These are phyloP conservation scores for Acanthosepion lycidas DNA, from an alignment of 2,888 invertebrate genomes.

Conservation along the genomic window DNA sequence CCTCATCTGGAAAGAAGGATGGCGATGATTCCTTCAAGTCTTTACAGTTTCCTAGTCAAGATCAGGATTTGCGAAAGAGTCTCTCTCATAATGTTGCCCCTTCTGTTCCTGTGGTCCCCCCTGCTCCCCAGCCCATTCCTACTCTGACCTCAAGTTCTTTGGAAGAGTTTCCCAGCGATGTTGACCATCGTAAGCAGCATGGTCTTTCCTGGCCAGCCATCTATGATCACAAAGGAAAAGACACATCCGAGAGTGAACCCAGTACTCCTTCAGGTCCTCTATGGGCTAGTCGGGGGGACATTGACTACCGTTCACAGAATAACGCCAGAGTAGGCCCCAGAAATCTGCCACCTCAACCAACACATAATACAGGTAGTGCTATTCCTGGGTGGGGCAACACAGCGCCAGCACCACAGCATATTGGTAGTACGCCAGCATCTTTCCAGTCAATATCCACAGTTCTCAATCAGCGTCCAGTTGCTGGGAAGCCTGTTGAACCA, in stretches of 20 bases:
- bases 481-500: neutral
- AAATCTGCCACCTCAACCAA: neutral
- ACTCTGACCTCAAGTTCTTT: slow-evolving; percentile 24
- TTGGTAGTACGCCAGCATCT: neutral
- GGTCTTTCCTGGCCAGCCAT: neutral
- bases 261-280: neutral
- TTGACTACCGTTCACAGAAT: slow-evolving; percentile 42
- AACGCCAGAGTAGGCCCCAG: neutral
- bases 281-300: slow-evolving; percentile 6
- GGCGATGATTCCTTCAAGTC: slow-evolving; percentile 48
- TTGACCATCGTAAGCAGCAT: slow-evolving; percentile 54
- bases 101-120: slow-evolving; percentile 47
- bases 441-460: slow-evolving; percentile 43
- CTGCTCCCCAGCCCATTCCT: slow-evolving; percentile 50
- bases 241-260: neutral
- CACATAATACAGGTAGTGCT: neutral
- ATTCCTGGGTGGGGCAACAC: neutral
- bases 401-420: neutral
- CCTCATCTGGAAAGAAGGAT: slow-evolving; percentile 47
- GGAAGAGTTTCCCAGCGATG: slow-evolving; percentile 52
- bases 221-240: neutral
- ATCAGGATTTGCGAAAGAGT: slow-evolving; percentile 44
- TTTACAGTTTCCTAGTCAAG: slow-evolving; percentile 51
- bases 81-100: neutral
- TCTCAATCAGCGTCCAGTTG: neutral